Base-by-base conservation (phyloP, 2,113 vertebrate genomes). In the Tachysurus fulvidraco region DNA sequence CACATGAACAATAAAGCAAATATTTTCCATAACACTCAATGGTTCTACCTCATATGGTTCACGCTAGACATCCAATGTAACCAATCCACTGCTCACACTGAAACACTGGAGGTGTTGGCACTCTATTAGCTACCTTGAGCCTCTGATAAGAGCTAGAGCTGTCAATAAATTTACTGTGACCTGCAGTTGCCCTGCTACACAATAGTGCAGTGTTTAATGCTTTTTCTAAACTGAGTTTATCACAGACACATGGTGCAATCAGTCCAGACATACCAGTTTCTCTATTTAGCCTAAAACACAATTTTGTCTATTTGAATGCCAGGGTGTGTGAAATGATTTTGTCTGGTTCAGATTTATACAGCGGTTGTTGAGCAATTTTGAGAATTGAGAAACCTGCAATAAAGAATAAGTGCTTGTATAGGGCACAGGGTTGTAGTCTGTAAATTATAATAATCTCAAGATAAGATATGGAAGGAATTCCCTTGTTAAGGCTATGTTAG, bases 131-230 rank as follows among this genome's bases (percentile, higher is more conserved):
- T 87, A 88, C 88, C 8, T 65, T 87, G 76, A 90, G 90, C 46
- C 54, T 90, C 83, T 69, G 52, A 93, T 93, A 85, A 93, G 81
- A 88, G 76, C 60, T 89, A 93, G 81, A 88, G 76, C 60, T 89
- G 81, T 90, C 84, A 89, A 81, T 73, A 86, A 80, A 71, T 19
- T 90, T 65, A 80, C 74, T 80, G 46, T 82, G 76, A 86, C 69
- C 85, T 84, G 79, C 84, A 89, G 69, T 91, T 88, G 92, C 64
- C 85, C 46, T 14, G 28, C 6, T 79, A 52, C 88, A 91, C 89
- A 92, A 91, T 86, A 84, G 69, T 36, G 30, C 55, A 90, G 55
- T 92, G 88, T 89, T n/a, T 46, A 88, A 52, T 62, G n/a, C 28
- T 80, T 67, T 83, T 28, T 8, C 8, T 46, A 44, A 41, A 69